Evolutionary conservation across 1,140 invertebrate species (phyloP), one percentile per base, ranked within the genome.

Genomic region (Eupeodes corollae): DNA sequence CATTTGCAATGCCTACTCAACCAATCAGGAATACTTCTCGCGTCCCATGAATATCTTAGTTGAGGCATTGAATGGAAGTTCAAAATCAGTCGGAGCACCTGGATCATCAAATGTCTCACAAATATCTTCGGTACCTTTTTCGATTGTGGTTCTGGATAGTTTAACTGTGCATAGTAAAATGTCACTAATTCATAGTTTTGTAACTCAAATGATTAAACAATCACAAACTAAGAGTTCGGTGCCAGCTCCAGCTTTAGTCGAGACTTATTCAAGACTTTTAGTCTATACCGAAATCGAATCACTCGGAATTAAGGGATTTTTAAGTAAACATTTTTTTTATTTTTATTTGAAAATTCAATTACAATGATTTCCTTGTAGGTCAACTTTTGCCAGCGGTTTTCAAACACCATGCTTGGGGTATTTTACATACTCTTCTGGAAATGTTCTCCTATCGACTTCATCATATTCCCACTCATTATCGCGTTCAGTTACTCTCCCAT

Each of bases 261-360:
- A 98, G 71, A 97, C 93, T 0, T 98, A 97, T 67, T 90, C 88
- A 40, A 74, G 92, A 52, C 70, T 98, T 31, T 68, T 97, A 15
- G 91, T 97, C 0, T 97, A 97, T 56, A 94, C 90, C 19, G 94
- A 98, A 76, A 96, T 96, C 44, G 94, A 98, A 70, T 93, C 91
- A 34, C 74, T 97, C 8, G 92, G 93, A 21, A 96, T 97, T 39
- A 98, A 97, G 75, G 90, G 88, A 38, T 96, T 97, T 66, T 90
- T 96, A 50, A 88, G 89, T 90, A 71, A 79, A 80, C 80, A 59
- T 51, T 47, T 46, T 8, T 1, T 43, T 32, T 26, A 16, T 41
- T 21, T 47, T 13, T 19, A 32, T 3, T 13, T 8, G 21, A 26
- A 26, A 8, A 26, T 5, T 26, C 8, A 26, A 26, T 26, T 33